phyloP scores from a whole-genome alignment of 2,888 invertebrate species.

The Lamellibrachia columna region DNA sequence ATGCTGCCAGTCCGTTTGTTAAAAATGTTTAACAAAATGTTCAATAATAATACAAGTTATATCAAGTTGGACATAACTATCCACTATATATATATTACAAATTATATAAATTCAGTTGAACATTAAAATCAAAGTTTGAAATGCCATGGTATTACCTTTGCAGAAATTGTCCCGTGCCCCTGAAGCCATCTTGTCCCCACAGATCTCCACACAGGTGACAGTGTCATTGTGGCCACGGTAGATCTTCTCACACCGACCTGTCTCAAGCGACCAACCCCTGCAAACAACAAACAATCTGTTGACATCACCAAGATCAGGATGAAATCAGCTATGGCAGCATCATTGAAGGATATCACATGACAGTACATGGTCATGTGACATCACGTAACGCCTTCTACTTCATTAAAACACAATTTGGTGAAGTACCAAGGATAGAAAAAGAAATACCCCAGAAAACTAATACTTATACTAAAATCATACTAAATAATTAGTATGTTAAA shows the following conservation, averaged over 20 bases:
- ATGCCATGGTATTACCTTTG: slow-evolving; percentile 53
- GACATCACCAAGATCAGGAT: neutral
- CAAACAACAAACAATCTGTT: neutral
- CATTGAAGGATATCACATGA: neutral
- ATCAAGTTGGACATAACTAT: neutral
- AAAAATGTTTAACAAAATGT: no score
- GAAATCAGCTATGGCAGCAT: neutral
- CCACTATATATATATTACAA: neutral
- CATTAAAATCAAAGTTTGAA: slow-evolving; percentile 7
- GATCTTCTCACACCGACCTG: slow-evolving; percentile 63
- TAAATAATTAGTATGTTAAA: no score
- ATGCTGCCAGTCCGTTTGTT: no score
- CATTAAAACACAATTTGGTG: no score
- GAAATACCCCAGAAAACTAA: no score
- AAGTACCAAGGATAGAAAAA: no score
- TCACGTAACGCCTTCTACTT: no score
- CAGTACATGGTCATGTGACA: neutral
- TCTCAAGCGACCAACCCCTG: slow-evolving; percentile 62
- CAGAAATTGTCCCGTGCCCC: slow-evolving; percentile 63
- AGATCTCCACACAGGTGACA: slow-evolving; percentile 55
- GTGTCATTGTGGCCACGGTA: slow-evolving; percentile 64
- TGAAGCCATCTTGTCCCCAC: slow-evolving; percentile 55
- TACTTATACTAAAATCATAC: no score
- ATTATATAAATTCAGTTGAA: slow-evolving; percentile 21
- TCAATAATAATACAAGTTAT: neutral